Evolutionary conservation across 1,140 invertebrate species (phyloP).

Genomic region (Papilio helenus): DNA sequence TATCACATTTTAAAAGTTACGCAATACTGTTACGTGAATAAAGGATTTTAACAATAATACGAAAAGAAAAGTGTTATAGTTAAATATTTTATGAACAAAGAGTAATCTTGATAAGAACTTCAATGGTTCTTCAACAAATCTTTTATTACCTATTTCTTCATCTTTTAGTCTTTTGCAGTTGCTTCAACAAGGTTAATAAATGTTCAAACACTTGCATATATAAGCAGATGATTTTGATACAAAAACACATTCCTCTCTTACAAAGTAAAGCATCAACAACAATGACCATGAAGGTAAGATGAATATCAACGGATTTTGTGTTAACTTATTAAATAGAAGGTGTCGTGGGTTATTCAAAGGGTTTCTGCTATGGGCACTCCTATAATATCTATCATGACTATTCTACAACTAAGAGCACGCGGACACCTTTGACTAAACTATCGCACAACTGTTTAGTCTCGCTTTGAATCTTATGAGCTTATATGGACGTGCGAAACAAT

Average conservation of each 20-base stretch:
- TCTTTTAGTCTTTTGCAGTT: background rate
- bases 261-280: constrained; percentile 4
- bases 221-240: background rate
- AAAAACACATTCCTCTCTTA: constrained; percentile 4
- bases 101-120: background rate
- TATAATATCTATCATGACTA: too few species aligned
- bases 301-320: background rate
- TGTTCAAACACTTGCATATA: constrained; percentile 8
- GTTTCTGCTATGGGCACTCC: background rate
- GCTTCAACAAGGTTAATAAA: constrained; percentile 9
- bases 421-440: too few species aligned
- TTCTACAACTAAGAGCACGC: too few species aligned
- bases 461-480: too few species aligned
- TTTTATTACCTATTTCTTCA: constrained; percentile 21
- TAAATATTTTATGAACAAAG: background rate
- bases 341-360: background rate
- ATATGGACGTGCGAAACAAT: too few species aligned
- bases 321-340: background rate
- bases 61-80: background rate
- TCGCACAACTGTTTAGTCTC: too few species aligned
- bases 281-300: background rate
- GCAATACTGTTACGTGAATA: background rate
- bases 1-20: background rate
- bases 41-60: background rate
- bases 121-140: background rate